These are phyloP conservation scores for Heloderma charlesbogerti DNA, from an alignment of 2,113 vertebrate genomes.

Conservation along the genomic window DNA sequence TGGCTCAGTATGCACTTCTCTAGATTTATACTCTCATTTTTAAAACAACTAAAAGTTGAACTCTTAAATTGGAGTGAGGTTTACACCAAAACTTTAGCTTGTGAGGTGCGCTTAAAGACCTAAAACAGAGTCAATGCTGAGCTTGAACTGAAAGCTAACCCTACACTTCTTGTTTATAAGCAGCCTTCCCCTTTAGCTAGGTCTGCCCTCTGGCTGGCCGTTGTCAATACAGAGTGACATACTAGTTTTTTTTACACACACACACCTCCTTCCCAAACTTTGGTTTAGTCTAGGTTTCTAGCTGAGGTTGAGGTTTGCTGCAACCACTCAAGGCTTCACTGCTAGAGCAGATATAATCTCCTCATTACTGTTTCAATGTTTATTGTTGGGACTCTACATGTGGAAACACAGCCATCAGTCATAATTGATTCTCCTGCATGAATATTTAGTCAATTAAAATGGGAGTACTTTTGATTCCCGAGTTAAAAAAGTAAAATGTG, in stretches of 20 bases:
- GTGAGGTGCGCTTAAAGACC: background rate
- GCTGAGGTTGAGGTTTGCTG: background rate
- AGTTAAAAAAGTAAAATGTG: background rate
- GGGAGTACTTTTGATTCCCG: background rate
- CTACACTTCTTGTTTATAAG: no score
- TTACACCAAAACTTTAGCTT: background rate
- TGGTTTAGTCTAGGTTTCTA: no score
- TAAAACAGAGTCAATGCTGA: background rate
- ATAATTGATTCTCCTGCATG: background rate
- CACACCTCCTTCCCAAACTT: no score
- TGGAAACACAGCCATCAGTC: background rate
- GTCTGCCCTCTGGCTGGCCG: no score
- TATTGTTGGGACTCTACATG: background rate
- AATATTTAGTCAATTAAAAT: background rate
- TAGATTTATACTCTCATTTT: no score
- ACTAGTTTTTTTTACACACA: no score
- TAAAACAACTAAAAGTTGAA: background rate
- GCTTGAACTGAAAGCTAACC: background rate
- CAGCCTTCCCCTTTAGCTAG: no score
- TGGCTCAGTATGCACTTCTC: background rate
- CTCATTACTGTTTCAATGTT: background rate
- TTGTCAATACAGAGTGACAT: no score
- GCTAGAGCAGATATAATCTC: background rate
- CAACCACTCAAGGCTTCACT: background rate
- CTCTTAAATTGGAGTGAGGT: background rate